Evolutionary conservation across 2,888 invertebrate genomes (phyloP), one percentile per base, ranked within the genome.

Genomic region (Axea sp.): DNA sequence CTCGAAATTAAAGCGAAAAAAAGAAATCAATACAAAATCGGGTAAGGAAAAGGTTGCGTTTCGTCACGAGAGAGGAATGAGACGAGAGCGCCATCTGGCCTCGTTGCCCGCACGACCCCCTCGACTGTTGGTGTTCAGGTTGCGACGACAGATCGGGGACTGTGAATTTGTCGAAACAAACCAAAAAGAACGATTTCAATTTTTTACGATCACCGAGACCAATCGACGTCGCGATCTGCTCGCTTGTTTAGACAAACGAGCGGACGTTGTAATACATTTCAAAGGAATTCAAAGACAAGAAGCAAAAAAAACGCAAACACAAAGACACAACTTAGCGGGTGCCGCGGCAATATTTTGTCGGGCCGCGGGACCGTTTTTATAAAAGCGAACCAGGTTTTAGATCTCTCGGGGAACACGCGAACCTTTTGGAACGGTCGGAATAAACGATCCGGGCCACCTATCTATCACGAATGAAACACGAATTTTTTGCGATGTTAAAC

Each of bases 301-400:
- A 26, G 15, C 6, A 14, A 31, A 26, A n/a, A 37, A 1, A 11
- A 22, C 22, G 9, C 12, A 22, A 39, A 9, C 22, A 8, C 6
- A 28, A 43, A 35, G 37, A 57, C 26, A 37, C 45, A 53, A 8
- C 11, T 68, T 82, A 84, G 84, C 81, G 39, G 69, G 81, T 84
- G 78, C 82, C 84, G 82, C 84, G 85, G 83, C 80, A 85, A 85
- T 86, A 86, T 86, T 87, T 87, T 86, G 83, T 83, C 83, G 81
- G 81, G 83, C 81, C 83, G 83, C 80, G 85, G 83, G 80, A 82
- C 57, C 81, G 82, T 86, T 87, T 87, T 86, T 87, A 86, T 71
- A 71, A 64, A 26, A 45, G 14, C 84, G 83, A 84, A 76, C 81
- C 82, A 78, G 82, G 82, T 83, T 83, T 84, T 83, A 83, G 82